Evolutionary conservation across 2,888 invertebrate species (phyloP).

Genomic region (Sphaerophoria rueppellii): DNA sequence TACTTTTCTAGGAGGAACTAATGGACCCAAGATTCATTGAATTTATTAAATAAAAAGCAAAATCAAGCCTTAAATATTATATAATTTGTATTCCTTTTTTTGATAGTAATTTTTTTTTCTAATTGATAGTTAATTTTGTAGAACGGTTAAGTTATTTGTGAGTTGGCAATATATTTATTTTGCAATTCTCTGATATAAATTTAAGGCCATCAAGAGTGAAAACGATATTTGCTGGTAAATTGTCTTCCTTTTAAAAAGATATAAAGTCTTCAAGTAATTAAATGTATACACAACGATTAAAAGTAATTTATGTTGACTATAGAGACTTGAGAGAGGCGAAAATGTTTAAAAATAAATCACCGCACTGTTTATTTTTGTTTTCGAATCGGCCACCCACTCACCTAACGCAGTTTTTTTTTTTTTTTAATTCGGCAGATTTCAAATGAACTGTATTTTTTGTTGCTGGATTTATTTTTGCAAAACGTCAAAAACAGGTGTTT

Average conservation of each 20-base stretch:
- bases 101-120: neutral
- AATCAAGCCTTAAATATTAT: slow-evolving; percentile 45
- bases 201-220: neutral
- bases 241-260: slow-evolving; percentile 6
- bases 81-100: slow-evolving; percentile 43
- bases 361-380: slow-evolving; percentile 67
- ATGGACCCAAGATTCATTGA: slow-evolving; percentile 10
- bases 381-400: slow-evolving; percentile 57
- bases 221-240: neutral
- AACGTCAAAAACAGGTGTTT: slow-evolving; percentile 27
- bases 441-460: slow-evolving; percentile 9
- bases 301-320: slow-evolving; percentile 18
- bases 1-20: slow-evolving; percentile 10
- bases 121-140: neutral
- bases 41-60: slow-evolving; percentile 10
- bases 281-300: slow-evolving; percentile 43
- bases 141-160: neutral
- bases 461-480: neutral
- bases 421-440: neutral
- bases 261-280: slow-evolving; percentile 27
- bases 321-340: neutral
- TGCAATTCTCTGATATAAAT: neutral
- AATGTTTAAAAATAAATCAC: slow-evolving; percentile 66
- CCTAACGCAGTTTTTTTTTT: slow-evolving; percentile 8
- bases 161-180: neutral